These are phyloP conservation scores for Zoanthus sansibaricus DNA, from an alignment of 92 coral and sea anemone genomes.

Conservation along the genomic window DNA sequence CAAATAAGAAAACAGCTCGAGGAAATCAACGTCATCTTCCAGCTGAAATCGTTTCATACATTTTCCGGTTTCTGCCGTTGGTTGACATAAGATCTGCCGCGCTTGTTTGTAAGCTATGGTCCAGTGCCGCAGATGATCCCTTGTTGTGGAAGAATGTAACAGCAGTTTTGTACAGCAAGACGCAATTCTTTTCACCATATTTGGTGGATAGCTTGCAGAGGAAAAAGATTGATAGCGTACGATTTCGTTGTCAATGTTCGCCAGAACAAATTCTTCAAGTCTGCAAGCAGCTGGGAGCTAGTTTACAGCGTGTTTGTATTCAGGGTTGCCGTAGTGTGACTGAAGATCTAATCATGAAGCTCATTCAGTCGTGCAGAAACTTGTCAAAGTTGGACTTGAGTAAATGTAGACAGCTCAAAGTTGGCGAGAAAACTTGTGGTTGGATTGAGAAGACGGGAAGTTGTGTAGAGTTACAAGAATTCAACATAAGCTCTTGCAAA, in stretches of 20 bases:
- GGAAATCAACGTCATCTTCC: constrained; percentile 53
- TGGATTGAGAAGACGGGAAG: constrained; percentile 62
- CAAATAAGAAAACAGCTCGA: constrained; percentile 1
- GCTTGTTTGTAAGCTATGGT: constrained; percentile 77
- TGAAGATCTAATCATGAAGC: constrained; percentile 44
- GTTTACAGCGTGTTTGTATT: constrained; percentile 59
- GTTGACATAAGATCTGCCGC: constrained; percentile 73
- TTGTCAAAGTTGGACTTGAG: constrained; percentile 66
- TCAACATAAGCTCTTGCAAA: constrained; percentile 76
- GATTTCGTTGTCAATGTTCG: constrained; percentile 64
- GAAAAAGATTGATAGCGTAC: constrained; percentile 70
- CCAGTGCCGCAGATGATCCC: constrained; percentile 86
- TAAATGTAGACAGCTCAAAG: constrained; percentile 82
- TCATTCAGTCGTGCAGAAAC: constrained; percentile 56
- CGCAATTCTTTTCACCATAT: constrained; percentile 58
- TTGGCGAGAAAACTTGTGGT: constrained; percentile 49
- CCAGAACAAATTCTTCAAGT: constrained; percentile 78
- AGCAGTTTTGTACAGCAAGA: constrained; percentile 67
- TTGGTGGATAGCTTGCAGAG: constrained; percentile 79
- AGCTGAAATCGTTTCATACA: constrained; percentile 73
- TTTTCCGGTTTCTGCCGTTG: constrained; percentile 79
- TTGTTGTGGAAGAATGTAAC: constrained; percentile 73
- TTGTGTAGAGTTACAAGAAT: constrained; percentile 29
- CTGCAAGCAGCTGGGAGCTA: constrained; percentile 73
- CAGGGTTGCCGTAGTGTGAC: constrained; percentile 80